Evolutionary conservation across 2,113 vertebrate species (phyloP).

Genomic region (Buteo buteo): DNA sequence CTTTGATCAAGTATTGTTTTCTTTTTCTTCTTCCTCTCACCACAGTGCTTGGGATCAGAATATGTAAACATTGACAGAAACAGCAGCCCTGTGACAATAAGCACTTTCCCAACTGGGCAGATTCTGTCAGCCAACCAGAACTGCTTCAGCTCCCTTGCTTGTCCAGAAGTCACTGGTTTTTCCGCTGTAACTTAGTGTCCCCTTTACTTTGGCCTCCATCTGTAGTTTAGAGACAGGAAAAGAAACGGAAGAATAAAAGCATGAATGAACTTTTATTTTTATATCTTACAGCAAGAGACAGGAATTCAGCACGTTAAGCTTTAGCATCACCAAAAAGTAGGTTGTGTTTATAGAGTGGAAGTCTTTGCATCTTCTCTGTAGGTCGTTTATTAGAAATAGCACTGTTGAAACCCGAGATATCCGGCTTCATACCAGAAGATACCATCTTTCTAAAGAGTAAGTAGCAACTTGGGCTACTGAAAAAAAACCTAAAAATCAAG

Average conservation of each 20-base stretch:
- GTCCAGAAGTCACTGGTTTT: constrained; percentile 88
- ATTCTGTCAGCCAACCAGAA: constrained; percentile 73
- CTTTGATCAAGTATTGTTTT: constrained; percentile 78
- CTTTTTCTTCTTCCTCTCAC: constrained; percentile 75
- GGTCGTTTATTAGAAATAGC: neutral
- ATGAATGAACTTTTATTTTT: neutral
- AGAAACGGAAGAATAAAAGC: constrained; percentile 5
- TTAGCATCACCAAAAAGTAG: neutral
- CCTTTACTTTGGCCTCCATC: constrained; percentile 98
- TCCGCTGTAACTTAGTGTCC: constrained; percentile 90
- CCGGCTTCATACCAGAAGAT: neutral
- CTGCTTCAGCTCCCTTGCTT: constrained; percentile 67
- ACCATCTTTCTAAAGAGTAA: neutral
- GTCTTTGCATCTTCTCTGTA: neutral
- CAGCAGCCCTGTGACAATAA: constrained; percentile 79
- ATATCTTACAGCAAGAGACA: neutral
- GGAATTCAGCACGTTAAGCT: neutral
- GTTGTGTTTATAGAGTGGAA: neutral
- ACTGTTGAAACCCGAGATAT: neutral
- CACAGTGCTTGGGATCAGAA: constrained; percentile 85
- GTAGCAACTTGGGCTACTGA: neutral
- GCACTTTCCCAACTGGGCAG: constrained; percentile 75
- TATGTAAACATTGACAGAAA: constrained; percentile 86
- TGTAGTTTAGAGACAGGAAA: constrained; percentile 66
- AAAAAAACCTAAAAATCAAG: neutral